These are phyloP conservation scores for Yponomeuta sedellus DNA, from an alignment of 2,888 invertebrate genomes.

Conservation along the genomic window DNA sequence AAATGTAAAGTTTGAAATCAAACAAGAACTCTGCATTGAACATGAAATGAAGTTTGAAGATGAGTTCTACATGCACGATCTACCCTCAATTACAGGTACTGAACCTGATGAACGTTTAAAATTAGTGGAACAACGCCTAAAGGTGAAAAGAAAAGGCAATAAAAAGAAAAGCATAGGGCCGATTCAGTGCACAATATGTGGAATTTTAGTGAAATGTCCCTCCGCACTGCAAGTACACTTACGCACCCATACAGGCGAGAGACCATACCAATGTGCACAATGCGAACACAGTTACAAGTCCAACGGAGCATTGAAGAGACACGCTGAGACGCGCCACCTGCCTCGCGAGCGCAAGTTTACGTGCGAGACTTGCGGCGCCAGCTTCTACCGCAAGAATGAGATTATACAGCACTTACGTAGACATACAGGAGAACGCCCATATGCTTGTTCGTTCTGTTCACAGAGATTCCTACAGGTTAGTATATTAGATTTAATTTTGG, in stretches of 20 bases:
- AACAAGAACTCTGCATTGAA: constrained; percentile 8
- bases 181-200: constrained; percentile 53
- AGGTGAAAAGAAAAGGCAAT: not conserved
- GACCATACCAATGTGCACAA: constrained; percentile 47
- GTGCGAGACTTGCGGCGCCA: constrained; percentile 64
- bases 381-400: constrained; percentile 55
- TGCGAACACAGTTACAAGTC: constrained; percentile 48
- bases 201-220: constrained; percentile 39
- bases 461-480: constrained; percentile 35
- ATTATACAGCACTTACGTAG: constrained; percentile 59
- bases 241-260: constrained; percentile 62
- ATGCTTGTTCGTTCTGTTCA: constrained; percentile 51
- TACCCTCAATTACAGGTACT: not conserved
- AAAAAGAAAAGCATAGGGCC: constrained; percentile 26
- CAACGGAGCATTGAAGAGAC: constrained; percentile 54
- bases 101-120: not conserved
- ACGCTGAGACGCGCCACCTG: constrained; percentile 45
- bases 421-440: constrained; percentile 60
- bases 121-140: not conserved
- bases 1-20: constrained; percentile 8
- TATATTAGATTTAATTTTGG: not conserved
- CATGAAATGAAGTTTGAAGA: not conserved
- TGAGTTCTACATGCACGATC: not conserved
- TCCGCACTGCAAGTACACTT: constrained; percentile 58
- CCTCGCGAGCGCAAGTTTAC: constrained; percentile 51